A percentile compares a stretch with the other conserved stretches of the same genome.
Conservation (phyloP, 2,113 vertebrate genomes). For the Nestor notabilis region DNA sequence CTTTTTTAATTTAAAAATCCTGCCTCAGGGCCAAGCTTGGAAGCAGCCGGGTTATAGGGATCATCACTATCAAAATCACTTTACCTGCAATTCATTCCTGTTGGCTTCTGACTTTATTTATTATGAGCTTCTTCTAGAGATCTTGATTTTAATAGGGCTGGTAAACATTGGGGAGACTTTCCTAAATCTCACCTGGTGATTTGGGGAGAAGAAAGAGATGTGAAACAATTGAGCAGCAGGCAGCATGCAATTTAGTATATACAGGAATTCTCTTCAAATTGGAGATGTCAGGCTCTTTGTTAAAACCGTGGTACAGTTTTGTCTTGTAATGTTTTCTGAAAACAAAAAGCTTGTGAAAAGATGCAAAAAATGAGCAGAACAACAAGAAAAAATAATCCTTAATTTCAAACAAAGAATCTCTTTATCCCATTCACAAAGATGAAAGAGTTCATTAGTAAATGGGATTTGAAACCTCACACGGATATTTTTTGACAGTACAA, state of each 20-base stretch:
- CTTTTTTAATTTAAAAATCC: constrained; percentile 76
- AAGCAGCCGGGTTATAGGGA: constrained; percentile 71
- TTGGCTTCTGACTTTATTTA: constrained; percentile 69
- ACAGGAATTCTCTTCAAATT: constrained; percentile 50
- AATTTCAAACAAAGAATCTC: constrained; percentile 58
- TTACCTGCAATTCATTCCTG: constrained; percentile 70
- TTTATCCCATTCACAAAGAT: constrained; percentile 64
- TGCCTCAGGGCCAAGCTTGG: constrained; percentile 73
- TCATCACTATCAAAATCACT: constrained; percentile 73
- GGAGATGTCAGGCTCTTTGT: constrained; percentile 41
- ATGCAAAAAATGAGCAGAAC: constrained; percentile 51
- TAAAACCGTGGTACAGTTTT: constrained; percentile 29
- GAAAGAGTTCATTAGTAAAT: constrained; percentile 70
- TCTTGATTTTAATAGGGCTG: constrained; percentile 72
- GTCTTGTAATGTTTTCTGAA: constrained; percentile 35
- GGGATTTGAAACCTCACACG: constrained; percentile 58
- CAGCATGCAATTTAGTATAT: constrained; percentile 10
- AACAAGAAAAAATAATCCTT: constrained; percentile 53
- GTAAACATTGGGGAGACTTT: constrained; percentile 57
- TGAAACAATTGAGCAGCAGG: constrained; percentile 53
- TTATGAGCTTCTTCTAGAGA: constrained; percentile 70
- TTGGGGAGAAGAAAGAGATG: constrained; percentile 32
- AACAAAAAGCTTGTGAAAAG: constrained; percentile 48
- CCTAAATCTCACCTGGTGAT: constrained; percentile 53
- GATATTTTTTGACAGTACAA: constrained; percentile 62